These are phyloP conservation scores for Conistra vaccinii DNA, from an alignment of 2,888 invertebrate genomes.

Conservation along the genomic window DNA sequence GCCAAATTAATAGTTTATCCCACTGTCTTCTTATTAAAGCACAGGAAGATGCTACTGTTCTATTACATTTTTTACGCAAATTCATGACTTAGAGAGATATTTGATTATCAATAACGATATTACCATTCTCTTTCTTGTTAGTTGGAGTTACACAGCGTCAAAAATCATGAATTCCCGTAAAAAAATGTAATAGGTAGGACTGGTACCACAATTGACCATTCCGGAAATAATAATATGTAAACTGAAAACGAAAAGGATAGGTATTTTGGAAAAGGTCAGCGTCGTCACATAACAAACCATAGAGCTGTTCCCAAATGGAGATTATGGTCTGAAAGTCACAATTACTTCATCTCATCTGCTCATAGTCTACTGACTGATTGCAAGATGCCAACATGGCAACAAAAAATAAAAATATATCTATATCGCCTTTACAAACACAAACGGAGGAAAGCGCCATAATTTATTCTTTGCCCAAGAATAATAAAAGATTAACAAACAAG, in stretches of 20 bases:
- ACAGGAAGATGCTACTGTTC: background rate
- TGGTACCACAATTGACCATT: background rate
- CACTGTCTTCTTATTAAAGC: background rate
- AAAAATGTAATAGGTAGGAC: too few species aligned
- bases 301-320: background rate
- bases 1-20: background rate
- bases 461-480: background rate
- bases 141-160: too few species aligned
- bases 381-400: too few species aligned
- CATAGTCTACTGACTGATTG: background rate
- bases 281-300: background rate
- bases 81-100: too few species aligned
- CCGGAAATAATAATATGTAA: too few species aligned
- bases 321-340: background rate
- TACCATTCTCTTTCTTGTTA: too few species aligned
- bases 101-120: too few species aligned
- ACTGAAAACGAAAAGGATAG: too few species aligned
- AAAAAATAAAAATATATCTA: background rate
- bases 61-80: too few species aligned
- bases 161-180: too few species aligned
- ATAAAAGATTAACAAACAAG: constrained; percentile 17
- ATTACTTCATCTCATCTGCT: background rate
- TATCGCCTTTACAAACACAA: background rate
- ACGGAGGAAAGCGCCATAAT: background rate
- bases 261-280: too few species aligned